Evolutionary conservation across 2,888 invertebrate genomes (phyloP).

Genomic region (Mechanitis messenoides): DNA sequence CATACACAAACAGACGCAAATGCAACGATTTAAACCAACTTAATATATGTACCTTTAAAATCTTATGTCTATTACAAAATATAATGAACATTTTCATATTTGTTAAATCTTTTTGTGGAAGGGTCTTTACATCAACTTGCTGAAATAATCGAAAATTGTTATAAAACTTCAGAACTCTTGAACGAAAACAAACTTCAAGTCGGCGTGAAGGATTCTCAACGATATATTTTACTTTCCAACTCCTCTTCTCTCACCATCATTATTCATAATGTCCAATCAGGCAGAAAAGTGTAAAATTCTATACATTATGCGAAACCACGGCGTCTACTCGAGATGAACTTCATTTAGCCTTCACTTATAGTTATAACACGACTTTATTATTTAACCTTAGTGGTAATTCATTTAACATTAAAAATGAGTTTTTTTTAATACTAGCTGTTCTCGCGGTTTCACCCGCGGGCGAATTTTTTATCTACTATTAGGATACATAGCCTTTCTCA

Average conservation of each 20-base stretch:
- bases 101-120: too few relatives aligned
- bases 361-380: background rate
- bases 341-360: background rate
- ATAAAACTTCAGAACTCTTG: conserved; percentile 15
- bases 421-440: too few relatives aligned
- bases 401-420: conserved; percentile 2
- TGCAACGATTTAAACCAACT: too few relatives aligned
- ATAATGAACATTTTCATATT: too few relatives aligned
- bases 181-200: conserved; percentile 15
- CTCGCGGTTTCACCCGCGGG: too few relatives aligned
- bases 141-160: conserved; percentile 23
- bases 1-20: too few relatives aligned
- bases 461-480: too few relatives aligned
- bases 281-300: conserved; percentile 30
- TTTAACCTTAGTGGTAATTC: background rate
- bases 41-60: too few relatives aligned
- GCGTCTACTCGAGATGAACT: conserved; percentile 15
- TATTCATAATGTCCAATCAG: conserved; percentile 39
- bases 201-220: conserved; percentile 10
- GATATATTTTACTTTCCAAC: conserved; percentile 12
- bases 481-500: too few relatives aligned
- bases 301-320: conserved; percentile 34
- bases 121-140: conserved; percentile 8
- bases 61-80: too few relatives aligned
- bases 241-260: conserved; percentile 20